These are phyloP conservation scores for Tetranychus cinnabarinus DNA, from an alignment of 1,140 invertebrate species.

Conservation along the genomic window DNA sequence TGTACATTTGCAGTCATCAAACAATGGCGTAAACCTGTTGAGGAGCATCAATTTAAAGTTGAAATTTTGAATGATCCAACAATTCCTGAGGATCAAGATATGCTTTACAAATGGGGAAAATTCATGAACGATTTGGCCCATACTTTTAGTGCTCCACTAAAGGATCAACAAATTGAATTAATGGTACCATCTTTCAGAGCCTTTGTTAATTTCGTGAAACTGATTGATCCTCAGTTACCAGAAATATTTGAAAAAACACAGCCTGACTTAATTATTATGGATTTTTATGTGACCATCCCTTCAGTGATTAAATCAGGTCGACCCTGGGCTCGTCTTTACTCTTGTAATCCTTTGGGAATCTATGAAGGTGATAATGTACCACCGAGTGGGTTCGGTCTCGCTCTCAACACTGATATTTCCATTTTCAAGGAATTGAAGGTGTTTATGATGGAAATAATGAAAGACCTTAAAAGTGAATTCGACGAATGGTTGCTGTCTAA, in stretches of 20 bases:
- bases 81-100: not conserved
- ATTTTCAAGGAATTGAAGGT: not conserved
- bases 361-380: not conserved
- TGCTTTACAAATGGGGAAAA: not conserved
- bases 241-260: not conserved
- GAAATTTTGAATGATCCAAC: conserved; percentile 18
- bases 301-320: not conserved
- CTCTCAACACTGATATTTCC: not conserved
- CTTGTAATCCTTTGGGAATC: not conserved
- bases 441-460: not conserved
- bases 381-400: not conserved
- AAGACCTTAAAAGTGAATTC: not conserved
- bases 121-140: not conserved
- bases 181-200: not conserved
- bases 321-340: not conserved
- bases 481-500: not conserved
- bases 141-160: not conserved
- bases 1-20: not conserved
- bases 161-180: not conserved
- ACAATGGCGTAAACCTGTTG: not conserved
- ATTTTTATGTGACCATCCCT: not conserved
- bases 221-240: not conserved
- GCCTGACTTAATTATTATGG: not conserved
- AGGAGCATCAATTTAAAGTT: conserved; percentile 25
- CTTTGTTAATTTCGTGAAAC: not conserved